Conservation (phyloP, 2,797 vertebrate genomes). For the Sitta carolinensis region DNA sequence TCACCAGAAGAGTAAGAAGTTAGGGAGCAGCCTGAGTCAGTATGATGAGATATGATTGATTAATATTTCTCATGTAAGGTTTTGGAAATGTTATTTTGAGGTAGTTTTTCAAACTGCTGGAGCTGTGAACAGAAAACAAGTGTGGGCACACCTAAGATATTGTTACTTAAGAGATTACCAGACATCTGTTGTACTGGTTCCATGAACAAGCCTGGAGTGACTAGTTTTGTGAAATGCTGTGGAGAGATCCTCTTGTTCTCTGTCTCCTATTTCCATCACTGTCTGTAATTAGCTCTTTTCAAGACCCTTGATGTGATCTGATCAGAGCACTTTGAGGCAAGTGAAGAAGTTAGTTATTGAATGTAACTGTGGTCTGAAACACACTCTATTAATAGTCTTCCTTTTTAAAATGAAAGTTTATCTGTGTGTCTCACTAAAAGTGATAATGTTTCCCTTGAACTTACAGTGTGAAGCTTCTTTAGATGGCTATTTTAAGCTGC, state of each 20-base stretch:
- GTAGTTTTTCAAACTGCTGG: constrained; percentile 1
- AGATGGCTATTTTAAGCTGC: not conserved
- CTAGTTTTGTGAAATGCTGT: not conserved
- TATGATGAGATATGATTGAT: not conserved
- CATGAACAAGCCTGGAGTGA: not conserved
- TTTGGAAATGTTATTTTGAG: constrained; percentile 9
- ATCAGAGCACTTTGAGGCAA: not conserved
- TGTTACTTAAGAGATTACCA: constrained; percentile 57
- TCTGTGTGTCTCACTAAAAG: not conserved
- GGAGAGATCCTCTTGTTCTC: not conserved
- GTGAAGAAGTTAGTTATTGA: not conserved
- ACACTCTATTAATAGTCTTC: not conserved
- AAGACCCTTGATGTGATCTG: not conserved
- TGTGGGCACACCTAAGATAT: constrained; percentile 37
- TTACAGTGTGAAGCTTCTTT: not conserved
- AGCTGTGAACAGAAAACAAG: constrained; percentile 6
- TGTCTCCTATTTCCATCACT: not conserved
- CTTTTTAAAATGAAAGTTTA: not conserved
- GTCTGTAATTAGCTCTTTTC: not conserved
- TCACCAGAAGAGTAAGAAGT: not conserved
- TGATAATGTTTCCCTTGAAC: not conserved
- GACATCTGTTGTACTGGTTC: constrained; percentile 35
- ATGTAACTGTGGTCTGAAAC: not conserved
- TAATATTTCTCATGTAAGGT: not conserved
- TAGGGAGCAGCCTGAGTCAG: not conserved